A percentile compares a stretch with the other conserved stretches of the same genome.
phyloP scores from a whole-genome alignment of 2,888 invertebrate genomes.

The Cactoblastis cactorum region DNA sequence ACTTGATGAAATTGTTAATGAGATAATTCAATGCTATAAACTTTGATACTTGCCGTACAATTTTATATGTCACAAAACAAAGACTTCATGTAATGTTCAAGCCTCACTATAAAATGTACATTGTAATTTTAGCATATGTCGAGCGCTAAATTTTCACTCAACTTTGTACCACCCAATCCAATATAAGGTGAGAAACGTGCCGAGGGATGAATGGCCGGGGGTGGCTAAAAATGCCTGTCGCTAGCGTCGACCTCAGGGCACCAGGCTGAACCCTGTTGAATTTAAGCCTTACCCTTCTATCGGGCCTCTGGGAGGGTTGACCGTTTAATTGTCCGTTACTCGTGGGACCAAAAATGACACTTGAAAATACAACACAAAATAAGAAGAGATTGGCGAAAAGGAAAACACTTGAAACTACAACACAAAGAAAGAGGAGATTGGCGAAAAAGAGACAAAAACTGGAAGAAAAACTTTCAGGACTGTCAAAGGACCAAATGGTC shows the following conservation, averaged over 20 bases:
- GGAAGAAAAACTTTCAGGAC: neutral
- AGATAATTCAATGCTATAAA: too few species aligned
- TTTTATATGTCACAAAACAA: too few species aligned
- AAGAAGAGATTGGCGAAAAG: neutral
- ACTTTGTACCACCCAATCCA: neutral
- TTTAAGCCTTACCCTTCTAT: neutral
- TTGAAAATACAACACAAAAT: neutral
- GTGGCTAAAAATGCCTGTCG: neutral
- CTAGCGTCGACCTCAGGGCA: neutral
- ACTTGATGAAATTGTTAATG: too few species aligned
- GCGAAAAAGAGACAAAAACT: neutral
- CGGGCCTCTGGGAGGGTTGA: neutral
- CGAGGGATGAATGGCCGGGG: neutral
- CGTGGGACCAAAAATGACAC: constrained; percentile 1
- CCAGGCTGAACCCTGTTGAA: neutral
- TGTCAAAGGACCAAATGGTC: neutral
- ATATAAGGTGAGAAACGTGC: neutral
- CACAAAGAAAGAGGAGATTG: neutral
- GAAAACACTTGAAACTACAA: neutral
- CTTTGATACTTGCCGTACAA: too few species aligned
- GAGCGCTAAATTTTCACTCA: neutral
- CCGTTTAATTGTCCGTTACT: neutral
- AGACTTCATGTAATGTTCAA: too few species aligned
- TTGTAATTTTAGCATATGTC: neutral
- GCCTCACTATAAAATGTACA: neutral